Base-by-base conservation (phyloP, 2,888 invertebrate species). In the Hirtodrosophila trivittata region DNA sequence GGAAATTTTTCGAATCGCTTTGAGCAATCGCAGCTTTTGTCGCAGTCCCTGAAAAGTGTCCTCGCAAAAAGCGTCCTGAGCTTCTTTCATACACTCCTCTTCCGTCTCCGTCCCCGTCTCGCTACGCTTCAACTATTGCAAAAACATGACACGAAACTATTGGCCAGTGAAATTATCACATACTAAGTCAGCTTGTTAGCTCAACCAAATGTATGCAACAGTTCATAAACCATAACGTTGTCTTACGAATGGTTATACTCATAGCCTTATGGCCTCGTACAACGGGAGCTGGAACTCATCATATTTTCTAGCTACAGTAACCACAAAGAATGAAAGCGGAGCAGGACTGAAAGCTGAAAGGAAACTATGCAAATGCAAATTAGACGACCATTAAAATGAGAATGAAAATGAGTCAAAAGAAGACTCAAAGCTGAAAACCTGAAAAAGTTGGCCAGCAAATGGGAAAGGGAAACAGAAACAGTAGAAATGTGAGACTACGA, bases 171-270 rank as follows among this genome's bases (percentile, higher is more conserved):
- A 86, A 82, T 82, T 82, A 82, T 82, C 87, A 82, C 81, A 75
- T 84, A 86, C 78, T 86, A 85, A 72, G 87, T 86, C 81, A 86
- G 80, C 85, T 85, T 71, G 70, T 86, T 81, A 84, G 67, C 57
- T 12, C 33, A 45, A 33, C 56, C 57, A 58, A 76, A 62, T 81
- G 75, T 86, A 71, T 84, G 82, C 82, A 86, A 81, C 86, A 81
- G 80, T 81, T 86, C 81, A 82, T 82, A 82, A 82, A 82, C 54
- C 78, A 84, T 41, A 18, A 46, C 49, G 52, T 42, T 32, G 45
- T 47, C 74, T 14, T 43, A 37, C 18, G 30, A 43, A 28, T 54
- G 45, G 30, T 5, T 21, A 5, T 21, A 21, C 18, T 21, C 18
- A 2, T 2, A 21, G 18, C 5, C 18, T 21, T 21, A 21, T 14